Evolutionary conservation across 2,797 vertebrate genomes (phyloP).

Genomic region (Psittacula derbiana): DNA sequence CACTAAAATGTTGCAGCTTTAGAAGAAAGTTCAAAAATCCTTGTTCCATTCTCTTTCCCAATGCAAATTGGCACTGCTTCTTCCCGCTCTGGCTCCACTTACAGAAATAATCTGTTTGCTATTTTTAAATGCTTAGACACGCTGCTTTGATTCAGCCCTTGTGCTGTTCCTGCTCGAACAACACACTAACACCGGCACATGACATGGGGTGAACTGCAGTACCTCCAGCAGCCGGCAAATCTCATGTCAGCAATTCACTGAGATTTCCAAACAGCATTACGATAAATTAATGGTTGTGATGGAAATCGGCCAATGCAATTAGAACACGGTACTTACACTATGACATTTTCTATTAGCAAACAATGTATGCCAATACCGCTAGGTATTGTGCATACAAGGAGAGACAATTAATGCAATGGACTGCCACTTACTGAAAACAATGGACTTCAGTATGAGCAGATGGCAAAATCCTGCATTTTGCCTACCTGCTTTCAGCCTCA

Average conservation of each 20-base stretch:
- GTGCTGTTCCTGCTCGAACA: background rate
- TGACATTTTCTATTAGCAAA: constrained; percentile 45
- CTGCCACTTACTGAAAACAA: background rate
- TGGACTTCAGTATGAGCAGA: background rate
- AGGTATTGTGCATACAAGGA: background rate
- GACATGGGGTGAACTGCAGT: background rate
- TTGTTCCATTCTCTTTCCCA: background rate
- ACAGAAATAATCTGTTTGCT: background rate
- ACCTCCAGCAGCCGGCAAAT: constrained; percentile 15
- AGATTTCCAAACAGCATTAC: constrained; percentile 18
- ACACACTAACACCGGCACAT: background rate
- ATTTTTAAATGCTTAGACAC: background rate
- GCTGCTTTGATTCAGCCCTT: background rate
- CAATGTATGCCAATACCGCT: background rate
- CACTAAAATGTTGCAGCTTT: background rate
- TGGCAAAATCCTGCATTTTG: background rate
- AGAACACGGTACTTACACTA: background rate
- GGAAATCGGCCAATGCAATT: constrained; percentile 39
- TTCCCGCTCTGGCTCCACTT: background rate
- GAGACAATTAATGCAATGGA: background rate
- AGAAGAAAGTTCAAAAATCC: background rate
- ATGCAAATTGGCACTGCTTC: background rate
- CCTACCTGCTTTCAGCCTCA: constrained; percentile 1
- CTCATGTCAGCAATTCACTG: background rate
- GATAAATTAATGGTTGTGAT: constrained; percentile 52